Evolutionary conservation across 2,797 vertebrate genomes (phyloP), one percentile per base, ranked within the genome.

Genomic region (Microchirus variegatus): DNA sequence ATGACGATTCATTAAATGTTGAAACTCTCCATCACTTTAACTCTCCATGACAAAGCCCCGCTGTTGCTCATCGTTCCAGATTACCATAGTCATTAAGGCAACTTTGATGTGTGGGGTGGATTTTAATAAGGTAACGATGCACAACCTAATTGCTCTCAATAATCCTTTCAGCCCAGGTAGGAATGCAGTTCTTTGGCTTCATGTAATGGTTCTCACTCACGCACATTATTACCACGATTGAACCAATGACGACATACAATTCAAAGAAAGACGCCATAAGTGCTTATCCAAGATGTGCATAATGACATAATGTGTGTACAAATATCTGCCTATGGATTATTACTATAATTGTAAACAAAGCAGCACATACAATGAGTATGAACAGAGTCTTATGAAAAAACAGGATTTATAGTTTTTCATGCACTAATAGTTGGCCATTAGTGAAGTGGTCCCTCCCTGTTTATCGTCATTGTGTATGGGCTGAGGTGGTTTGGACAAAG

Each of bases 71-170:
- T 89, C 80, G 68, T 74, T 77, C 80, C 70, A 15, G 72, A 85
- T 88, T 65, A 83, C 52, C 12, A 5, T 67, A 60, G 57, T 49
- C 22, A 79, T 82, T 81, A 81, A 53, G 59, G 54, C 75, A 75
- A 67, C 86, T 89, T 90, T 90, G 84, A 91, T 90, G 88, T 81
- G 46, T 78, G 42, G 62, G 55, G 37, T 78, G 77, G 68, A 86
- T 77, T 59, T 81, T 60, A 81, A 57, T 62, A 60, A 31, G 54
- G 65, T 78, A 53, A 80, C 43, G 50, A 60, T 51, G 37, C 57
- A 63, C 67, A 65, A 65, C 64, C 11, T 58, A 15, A 71, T 86
- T 79, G 70, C 19, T 49, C 14, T 55, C 56, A 69, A 70, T 83
- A 87, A 89, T 81, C 80, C 61, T 16, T 68, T 84, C 90, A 89